Base-by-base conservation (phyloP, 1,140 invertebrate species). In the Eciton burchellii region DNA sequence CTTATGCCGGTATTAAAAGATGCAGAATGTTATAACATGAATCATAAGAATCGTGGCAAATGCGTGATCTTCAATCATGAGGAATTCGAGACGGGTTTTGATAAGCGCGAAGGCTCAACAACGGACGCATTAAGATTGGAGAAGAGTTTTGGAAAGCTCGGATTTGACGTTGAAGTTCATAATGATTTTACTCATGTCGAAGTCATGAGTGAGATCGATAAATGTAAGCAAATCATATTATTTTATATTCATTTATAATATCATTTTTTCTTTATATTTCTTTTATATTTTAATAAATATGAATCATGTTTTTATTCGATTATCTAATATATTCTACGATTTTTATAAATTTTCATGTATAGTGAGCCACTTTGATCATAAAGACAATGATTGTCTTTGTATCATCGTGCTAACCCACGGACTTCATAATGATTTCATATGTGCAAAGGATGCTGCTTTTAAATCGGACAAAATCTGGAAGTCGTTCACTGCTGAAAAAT, bases 21-120 rank as follows among this genome's bases (percentile, higher is more conserved):
- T 43, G 92, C 94, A 0, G 90, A 93, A 0, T 88, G 87, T 47
- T 98, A 98, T 88, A 95, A 96, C 45, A 97, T 96, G 96, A 94
- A 95, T 72, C 95, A 97, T 84, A 76, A 88, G 24, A 93, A 95
- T 66, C 92, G 96, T 45, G 97, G 97, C 14, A 94, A 94, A 16
- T 97, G 97, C 21, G 62, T 97, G 0, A 96, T 98, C 57, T 96
- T 98, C 71, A 97, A 98, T 91, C 96, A 98, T 89, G 95, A 96
- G 86, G 86, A 92, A 2, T 96, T 96, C 84, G 93, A 94, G 1
- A 88, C 79, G 0, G 6, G 3, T 8, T 84, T 88, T 14, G 81
- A 84, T 0, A 70, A 81, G 0, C 86, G 93, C 1, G 71, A 88
- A 41, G 93, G 93, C 2, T 91, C 93, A 0, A 79, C 26, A 2